phyloP scores from a whole-genome alignment of 1,140 invertebrate species.

The Triops longicaudatus region DNA sequence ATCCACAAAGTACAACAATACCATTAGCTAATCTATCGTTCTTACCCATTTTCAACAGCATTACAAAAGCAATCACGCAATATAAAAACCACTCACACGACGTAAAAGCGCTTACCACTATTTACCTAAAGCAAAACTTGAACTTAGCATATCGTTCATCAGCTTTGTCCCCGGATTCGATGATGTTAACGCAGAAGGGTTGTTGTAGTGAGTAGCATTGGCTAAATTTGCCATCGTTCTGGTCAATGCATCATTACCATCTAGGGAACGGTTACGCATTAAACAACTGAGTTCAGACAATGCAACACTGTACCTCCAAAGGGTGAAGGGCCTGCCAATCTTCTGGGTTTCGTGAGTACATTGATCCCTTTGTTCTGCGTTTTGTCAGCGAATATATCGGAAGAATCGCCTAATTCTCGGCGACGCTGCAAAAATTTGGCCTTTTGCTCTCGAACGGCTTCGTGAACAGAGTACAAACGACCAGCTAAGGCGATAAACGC shows the following conservation, averaged over 20 bases:
- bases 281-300: constrained; percentile 26
- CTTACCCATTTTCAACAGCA: neutral
- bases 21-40: neutral
- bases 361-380: constrained; percentile 19
- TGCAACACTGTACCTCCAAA: constrained; percentile 35
- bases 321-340: constrained; percentile 39
- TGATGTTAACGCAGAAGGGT: constrained; percentile 40
- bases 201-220: constrained; percentile 42
- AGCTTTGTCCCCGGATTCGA: constrained; percentile 38
- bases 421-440: constrained; percentile 70
- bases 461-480: constrained; percentile 66
- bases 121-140: constrained; percentile 4
- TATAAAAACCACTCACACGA: neutral
- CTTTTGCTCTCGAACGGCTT: constrained; percentile 57
- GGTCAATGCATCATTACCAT: constrained; percentile 43
- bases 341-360: constrained; percentile 34
- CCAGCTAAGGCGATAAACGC: constrained; percentile 76
- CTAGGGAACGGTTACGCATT: constrained; percentile 53
- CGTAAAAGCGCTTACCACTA: neutral
- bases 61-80: neutral
- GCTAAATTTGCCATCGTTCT: constrained; percentile 46
- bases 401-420: constrained; percentile 64
- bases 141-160: neutral
- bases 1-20: neutral
- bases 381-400: constrained; percentile 62